Conservation (phyloP, 2,113 vertebrate genomes). For the Prolemur simus region DNA sequence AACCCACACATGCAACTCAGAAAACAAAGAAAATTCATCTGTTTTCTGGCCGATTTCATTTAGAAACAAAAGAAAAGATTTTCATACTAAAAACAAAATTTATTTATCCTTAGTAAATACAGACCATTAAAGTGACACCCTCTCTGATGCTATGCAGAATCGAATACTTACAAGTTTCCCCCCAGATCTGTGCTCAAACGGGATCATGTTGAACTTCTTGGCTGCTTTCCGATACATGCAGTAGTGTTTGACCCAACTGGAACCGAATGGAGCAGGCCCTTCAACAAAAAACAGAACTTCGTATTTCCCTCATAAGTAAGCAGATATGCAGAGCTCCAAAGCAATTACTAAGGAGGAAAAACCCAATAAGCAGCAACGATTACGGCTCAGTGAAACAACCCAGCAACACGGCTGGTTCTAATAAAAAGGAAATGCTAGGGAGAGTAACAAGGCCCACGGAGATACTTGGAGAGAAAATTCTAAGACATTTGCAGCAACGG, state of each 20-base stretch:
- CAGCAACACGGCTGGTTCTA: background rate
- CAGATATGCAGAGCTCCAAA: background rate
- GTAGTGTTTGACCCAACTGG: conserved; percentile 98
- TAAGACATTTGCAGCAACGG: background rate
- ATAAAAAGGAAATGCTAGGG: background rate
- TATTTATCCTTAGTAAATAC: background rate
- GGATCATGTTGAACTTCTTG: conserved; percentile 95
- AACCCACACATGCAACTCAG: background rate
- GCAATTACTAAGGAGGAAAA: background rate
- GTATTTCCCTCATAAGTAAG: background rate
- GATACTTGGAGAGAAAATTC: background rate
- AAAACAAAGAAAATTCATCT: background rate
- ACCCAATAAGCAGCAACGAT: background rate
- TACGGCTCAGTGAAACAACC: background rate
- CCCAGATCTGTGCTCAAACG: conserved; percentile 96
- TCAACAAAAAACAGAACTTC: background rate
- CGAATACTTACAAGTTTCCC: conserved; percentile 92
- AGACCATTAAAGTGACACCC: background rate
- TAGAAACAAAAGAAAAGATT: background rate
- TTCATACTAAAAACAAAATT: background rate
- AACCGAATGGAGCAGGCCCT: conserved; percentile 98
- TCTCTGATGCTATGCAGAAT: background rate
- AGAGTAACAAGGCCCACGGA: background rate
- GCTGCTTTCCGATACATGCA: conserved; percentile 96
- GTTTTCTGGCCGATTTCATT: background rate